Percentiles rank a stretch among this genome's conserved stretches.
phyloP scores from a whole-genome alignment of 2,113 vertebrate species.

The Labeo catla region DNA sequence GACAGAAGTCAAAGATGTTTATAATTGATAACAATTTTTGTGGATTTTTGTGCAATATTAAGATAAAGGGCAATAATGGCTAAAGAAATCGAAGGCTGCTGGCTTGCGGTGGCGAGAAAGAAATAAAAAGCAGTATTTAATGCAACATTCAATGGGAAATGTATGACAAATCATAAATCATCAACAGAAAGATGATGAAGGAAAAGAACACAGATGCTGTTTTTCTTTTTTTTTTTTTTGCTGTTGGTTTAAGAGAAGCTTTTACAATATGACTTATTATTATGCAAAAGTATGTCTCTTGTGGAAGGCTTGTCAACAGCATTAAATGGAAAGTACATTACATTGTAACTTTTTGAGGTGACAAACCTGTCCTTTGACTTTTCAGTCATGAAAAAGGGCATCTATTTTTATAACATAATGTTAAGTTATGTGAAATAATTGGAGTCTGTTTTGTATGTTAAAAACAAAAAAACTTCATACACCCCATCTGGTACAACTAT shows the following conservation, averaged over 20 bases:
- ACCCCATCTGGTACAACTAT: not conserved
- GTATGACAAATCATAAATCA: not conserved
- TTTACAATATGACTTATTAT: not conserved
- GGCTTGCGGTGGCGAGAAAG: not conserved
- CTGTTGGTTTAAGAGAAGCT: not conserved
- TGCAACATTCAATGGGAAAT: not conserved
- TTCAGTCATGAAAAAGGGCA: not conserved
- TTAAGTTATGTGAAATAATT: not conserved
- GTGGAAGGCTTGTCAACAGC: constrained; percentile 13
- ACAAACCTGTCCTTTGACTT: not conserved
- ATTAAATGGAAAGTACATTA: constrained; percentile 11
- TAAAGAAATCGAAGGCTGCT: not conserved
- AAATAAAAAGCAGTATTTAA: not conserved
- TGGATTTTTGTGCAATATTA: not conserved
- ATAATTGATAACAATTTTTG: not conserved
- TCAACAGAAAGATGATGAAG: not conserved
- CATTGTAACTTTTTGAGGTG: not conserved
- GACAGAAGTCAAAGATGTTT: not conserved
- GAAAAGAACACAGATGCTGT: not conserved
- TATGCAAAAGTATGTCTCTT: constrained; percentile 15
- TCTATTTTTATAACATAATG: not conserved
- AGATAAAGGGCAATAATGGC: not conserved
- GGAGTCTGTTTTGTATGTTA: not conserved
- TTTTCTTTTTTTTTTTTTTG: not conserved
- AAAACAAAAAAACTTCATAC: not conserved